Evolutionary conservation across 2,113 vertebrate species (phyloP).

Genomic region (Gambusia affinis): DNA sequence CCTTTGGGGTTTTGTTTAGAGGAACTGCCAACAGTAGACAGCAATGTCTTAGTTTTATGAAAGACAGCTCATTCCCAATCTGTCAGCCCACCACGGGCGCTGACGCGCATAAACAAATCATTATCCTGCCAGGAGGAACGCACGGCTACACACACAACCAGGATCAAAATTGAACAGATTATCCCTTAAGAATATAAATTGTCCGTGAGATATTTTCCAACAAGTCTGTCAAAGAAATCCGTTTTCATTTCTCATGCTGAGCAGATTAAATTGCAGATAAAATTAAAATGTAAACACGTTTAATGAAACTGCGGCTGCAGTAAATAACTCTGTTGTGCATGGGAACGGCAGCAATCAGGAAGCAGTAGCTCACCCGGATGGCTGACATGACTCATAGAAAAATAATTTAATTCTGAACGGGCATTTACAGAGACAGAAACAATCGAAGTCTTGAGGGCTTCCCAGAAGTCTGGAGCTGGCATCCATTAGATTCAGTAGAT

Average conservation of each 20-base stretch:
- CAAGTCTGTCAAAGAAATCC: constrained; percentile 21
- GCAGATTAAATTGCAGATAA: constrained; percentile 32
- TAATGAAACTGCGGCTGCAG: constrained; percentile 35
- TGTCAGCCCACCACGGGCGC: constrained; percentile 21
- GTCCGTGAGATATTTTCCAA: constrained; percentile 24
- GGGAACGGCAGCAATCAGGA: constrained; percentile 33
- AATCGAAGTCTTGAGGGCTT: constrained; percentile 40
- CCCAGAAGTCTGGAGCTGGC: constrained; percentile 62
- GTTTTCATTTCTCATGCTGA: constrained; percentile 12
- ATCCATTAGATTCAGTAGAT: constrained; percentile 53
- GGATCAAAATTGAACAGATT: constrained; percentile 28
- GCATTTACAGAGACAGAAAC: constrained; percentile 47
- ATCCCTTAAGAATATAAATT: constrained; percentile 19
- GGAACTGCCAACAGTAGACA: constrained; percentile 43
- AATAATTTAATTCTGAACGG: constrained; percentile 47
- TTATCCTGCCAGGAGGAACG: constrained; percentile 21
- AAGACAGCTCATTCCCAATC: constrained; percentile 40
- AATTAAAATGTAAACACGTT: constrained; percentile 49
- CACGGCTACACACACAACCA: constrained; percentile 21
- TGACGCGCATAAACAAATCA: constrained; percentile 49
- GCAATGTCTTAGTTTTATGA: constrained; percentile 39
- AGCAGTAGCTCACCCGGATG: constrained; percentile 24
- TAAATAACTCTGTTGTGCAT: constrained; percentile 18
- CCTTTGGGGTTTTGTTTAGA: constrained; percentile 17
- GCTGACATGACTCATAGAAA: constrained; percentile 47